Base-by-base conservation (phyloP, 1,140 invertebrate genomes). In the Danaus melanippus region DNA sequence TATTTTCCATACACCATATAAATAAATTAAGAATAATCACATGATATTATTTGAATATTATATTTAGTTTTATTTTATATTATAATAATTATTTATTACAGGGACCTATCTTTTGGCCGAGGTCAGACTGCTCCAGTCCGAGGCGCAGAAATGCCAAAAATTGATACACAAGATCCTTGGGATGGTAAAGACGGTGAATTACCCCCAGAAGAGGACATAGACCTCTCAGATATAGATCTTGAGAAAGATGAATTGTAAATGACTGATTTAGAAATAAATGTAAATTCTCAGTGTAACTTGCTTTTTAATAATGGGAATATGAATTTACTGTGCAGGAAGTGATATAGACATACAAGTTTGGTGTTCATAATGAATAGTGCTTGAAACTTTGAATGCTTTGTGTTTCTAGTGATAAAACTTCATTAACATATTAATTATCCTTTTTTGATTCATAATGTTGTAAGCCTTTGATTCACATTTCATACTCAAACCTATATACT, bases 101-200 rank as follows among this genome's bases (percentile, higher is more conserved):
- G 97, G 73, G 97, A 99, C 82, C 88, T 99, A 9, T 97, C 96
- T 39, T 99, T 95, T 82, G 98, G 98, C 11, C 92, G 96, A 64
- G 97, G 97, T 10, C 93, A 95, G 49, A 99, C 97, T 4, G 93
- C 94, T 0, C 95, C 97, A 2, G 90, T 99, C 1, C 93, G 92
- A 74, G 96, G 96, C 11, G 92, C 93, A 4, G 88, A 93, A 67
- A 90, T 99, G 73, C 97, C 97, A 10, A 89, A 92, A 62, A 91
- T 99, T 41, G 69, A 87, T 3, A 88, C 85, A 15, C 90, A 90
- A 3, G 92, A 95, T 48, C 84, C 95, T 0, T 99, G 98, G 98
- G 98, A 99, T 77, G 98, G 98, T 41, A 97, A 99, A 86, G 97
- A 99, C 82, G 97, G 94, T 9, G 92, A 95, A 83, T 87, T 96